These are phyloP conservation scores for Trachemys scripta DNA, from an alignment of 2,113 vertebrate species.

Conservation along the genomic window DNA sequence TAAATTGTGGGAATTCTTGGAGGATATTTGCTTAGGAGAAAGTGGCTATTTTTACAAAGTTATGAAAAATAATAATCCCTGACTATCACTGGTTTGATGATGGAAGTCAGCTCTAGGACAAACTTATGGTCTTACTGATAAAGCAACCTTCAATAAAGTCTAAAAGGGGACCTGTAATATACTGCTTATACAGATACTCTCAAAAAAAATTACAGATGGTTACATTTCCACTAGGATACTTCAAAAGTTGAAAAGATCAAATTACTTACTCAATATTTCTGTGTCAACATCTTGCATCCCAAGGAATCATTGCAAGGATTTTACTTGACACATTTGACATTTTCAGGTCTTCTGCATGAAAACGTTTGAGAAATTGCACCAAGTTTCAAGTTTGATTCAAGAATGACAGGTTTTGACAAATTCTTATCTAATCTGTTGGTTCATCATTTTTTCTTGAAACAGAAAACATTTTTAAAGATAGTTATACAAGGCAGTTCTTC, in stretches of 20 bases:
- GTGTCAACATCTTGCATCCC: neutral
- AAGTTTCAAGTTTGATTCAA: neutral
- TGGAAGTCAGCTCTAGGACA: neutral
- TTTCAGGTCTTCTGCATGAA: neutral
- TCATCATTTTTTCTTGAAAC: neutral
- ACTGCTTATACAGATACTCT: neutral
- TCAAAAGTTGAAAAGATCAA: conserved; percentile 2
- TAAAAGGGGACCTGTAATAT: neutral
- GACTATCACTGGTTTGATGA: neutral
- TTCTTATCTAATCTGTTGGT: neutral
- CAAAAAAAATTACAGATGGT: neutral
- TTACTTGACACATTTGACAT: neutral
- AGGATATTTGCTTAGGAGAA: neutral
- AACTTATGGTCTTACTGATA: neutral
- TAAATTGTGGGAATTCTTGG: neutral
- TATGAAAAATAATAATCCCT: neutral
- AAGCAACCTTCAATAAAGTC: neutral
- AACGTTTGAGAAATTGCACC: neutral
- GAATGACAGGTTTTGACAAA: neutral
- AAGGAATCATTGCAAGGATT: neutral
- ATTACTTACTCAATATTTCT: conserved; percentile 7
- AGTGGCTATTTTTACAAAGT: neutral
- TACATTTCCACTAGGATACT: neutral
- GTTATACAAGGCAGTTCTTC: neutral
- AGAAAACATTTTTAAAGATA: neutral